phyloP scores from a whole-genome alignment of 2,888 invertebrate genomes.

The Aethes cnicana region DNA sequence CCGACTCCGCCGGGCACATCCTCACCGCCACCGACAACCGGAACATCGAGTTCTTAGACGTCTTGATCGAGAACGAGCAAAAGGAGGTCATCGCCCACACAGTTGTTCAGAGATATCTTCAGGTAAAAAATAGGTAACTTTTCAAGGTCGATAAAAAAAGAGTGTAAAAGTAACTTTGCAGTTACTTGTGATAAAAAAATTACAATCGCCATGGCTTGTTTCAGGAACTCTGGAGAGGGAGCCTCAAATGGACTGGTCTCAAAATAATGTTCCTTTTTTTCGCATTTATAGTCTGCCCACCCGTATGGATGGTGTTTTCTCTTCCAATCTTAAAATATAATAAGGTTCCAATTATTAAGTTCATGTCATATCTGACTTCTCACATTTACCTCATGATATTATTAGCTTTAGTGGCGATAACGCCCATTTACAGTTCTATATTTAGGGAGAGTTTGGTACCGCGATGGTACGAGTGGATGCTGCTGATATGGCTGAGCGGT shows the following conservation, averaged over 20 bases:
- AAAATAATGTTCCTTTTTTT: constrained; percentile 96
- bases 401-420: constrained; percentile 93
- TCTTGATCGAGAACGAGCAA: constrained; percentile 98
- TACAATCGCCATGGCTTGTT: constrained; percentile 44
- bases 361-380: constrained; percentile 99
- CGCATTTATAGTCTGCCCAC: constrained; percentile 95
- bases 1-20: constrained; percentile 96
- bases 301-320: constrained; percentile 97
- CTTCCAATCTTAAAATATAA: constrained; percentile 97
- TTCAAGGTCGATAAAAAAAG: constrained; percentile 37
- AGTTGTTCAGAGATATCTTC: constrained; percentile 97
- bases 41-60: constrained; percentile 97
- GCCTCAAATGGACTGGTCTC: constrained; percentile 97
- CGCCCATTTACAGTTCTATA: constrained; percentile 91
- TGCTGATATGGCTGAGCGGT: constrained; percentile 97
- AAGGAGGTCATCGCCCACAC: constrained; percentile 99
- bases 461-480: constrained; percentile 97
- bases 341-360: constrained; percentile 99
- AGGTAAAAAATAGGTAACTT: constrained; percentile 88
- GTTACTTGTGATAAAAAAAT: constrained; percentile 28
- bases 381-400: constrained; percentile 98
- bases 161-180: constrained; percentile 16
- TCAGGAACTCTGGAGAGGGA: constrained; percentile 98
- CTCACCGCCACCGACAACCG: constrained; percentile 97
- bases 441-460: constrained; percentile 91